Base-by-base conservation (phyloP, 1,140 invertebrate species). In the roundworm (Caenorhabditis elegans) region DNA sequence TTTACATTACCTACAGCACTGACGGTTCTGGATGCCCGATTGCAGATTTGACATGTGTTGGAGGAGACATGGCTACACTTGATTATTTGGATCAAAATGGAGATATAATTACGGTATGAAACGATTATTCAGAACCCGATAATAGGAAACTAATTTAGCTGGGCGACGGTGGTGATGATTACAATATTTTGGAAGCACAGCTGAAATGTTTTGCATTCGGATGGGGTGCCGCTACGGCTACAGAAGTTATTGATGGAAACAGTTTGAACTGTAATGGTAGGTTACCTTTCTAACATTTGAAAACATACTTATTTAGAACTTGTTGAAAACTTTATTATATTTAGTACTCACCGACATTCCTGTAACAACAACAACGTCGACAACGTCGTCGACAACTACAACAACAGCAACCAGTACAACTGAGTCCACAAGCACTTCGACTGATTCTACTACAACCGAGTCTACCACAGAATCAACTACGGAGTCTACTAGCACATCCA, bases 201-300 rank as follows among this genome's bases (percentile, higher is more conserved):
- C 34, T 70, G 11, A 70, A 70, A 70, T 70, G 60, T 22, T 70
- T 70, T 39, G 60, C 60, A 17, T 70, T 70, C 28, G 60, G 60
- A 70, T 70, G 60, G 60, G 60, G 31, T 11, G 60, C 60, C 5
- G n/a, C 60, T 1, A 39, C 34, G 2, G 34, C 60, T 3, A n/a
- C 15, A 19, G 60, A 70, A 39, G 60, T 39, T 8, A 70, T 70
- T 19, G 60, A 39, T 11, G 60, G 34, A 0, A 70, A 70, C 17
- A 28, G 1, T 10, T 8, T 70, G 19, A 70, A 70, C n/a, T 70
- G 60, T n/a, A 70, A 70, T 28, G 60, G 60, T 39, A 22, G 22
- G 34, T 22, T n/a, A 19, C n/a, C n/a, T n/a, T n/a, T n/a, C n/a
- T 1, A 19, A 10, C 2, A 65, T 36, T 3, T 1, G 34, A 28